Base-by-base conservation (phyloP, 2,797 vertebrate genomes). In the Molossus molossus region DNA sequence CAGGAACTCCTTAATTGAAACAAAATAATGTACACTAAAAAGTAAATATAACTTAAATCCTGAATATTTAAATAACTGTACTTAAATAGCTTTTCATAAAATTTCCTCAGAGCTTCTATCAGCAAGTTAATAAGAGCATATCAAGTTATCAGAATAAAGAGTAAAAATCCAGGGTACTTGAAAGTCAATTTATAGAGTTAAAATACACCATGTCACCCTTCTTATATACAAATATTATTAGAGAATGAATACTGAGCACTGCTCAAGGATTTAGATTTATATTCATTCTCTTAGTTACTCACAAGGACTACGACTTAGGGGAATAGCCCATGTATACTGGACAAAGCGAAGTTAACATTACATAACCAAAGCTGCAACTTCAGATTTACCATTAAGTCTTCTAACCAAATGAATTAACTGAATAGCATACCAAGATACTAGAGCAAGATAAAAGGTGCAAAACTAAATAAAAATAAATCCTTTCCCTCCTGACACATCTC, bases 401-500 rank as follows among this genome's bases (percentile, higher is more conserved):
- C 55, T 94, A 92, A 80, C 33, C 75, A 95, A 94, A 95, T 77
- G 37, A 84, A 57, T 84, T 92, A 84, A 94, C 13, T 64, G 90
- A 80, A 87, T 1, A 37, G 33, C 18, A 96, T 50, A 80, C 64
- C 53, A 93, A 89, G 27, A 87, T 29, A 94, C 9, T 25, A 84
- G 1, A 84, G 33, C n/a, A 84, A 91, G 48, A 82, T 73, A 95
- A 92, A 95, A 90, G 94, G 50, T 70, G 15, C 27, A 94, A 93
- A 93, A 96, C 80, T 64, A 84, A 95, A 84, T 58, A 86, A 81
- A 95, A 97, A 96, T 53, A 89, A 94, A 92, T 89, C 83, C 72
- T 96, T 95, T 96, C 95, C 95, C 94, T 91, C 92, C 76, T 95
- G 81, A 83, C 70, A 96, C 84, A 96, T 53, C 83, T 85, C 75